These are phyloP conservation scores for Sphaerodactylus townsendi DNA, from an alignment of 2,113 vertebrate species.

Conservation along the genomic window DNA sequence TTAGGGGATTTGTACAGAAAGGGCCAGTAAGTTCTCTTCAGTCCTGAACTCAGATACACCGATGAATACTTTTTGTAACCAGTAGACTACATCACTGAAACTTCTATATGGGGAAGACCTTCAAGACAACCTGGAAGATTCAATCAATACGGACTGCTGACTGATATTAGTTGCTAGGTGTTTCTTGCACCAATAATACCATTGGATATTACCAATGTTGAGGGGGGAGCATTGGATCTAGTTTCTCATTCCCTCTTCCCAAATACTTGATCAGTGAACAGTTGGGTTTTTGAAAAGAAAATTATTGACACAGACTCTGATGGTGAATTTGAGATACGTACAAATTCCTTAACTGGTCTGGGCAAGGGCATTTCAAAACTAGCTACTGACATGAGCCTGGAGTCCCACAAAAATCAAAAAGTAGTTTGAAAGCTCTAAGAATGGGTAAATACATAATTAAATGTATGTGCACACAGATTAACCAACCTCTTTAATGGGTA, in stretches of 20 bases:
- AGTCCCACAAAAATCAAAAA: constrained; percentile 1
- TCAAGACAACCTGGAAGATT: too few relatives aligned
- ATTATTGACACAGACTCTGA: not conserved
- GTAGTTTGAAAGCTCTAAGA: not conserved
- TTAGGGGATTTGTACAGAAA: too few relatives aligned
- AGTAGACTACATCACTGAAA: too few relatives aligned
- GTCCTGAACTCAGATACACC: too few relatives aligned
- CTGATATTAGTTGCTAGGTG: too few relatives aligned
- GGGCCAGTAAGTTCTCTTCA: too few relatives aligned
- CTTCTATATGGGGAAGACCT: too few relatives aligned
- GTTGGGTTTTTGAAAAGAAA: not conserved
- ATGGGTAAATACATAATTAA: not conserved
- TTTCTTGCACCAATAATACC: too few relatives aligned
- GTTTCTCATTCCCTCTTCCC: not conserved
- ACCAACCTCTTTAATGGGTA: not conserved
- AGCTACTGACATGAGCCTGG: not conserved
- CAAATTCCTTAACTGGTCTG: not conserved
- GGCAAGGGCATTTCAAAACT: constrained; percentile 2
- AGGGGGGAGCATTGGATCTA: too few relatives aligned
- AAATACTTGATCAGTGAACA: not conserved
- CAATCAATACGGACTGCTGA: too few relatives aligned
- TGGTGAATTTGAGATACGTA: not conserved
- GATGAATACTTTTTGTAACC: too few relatives aligned
- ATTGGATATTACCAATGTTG: too few relatives aligned
- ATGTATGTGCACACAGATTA: not conserved